Percentiles rank a stretch among this genome's conserved stretches.
phyloP scores from a whole-genome alignment of 2,113 vertebrate genomes.

The Cinclus cinclus region DNA sequence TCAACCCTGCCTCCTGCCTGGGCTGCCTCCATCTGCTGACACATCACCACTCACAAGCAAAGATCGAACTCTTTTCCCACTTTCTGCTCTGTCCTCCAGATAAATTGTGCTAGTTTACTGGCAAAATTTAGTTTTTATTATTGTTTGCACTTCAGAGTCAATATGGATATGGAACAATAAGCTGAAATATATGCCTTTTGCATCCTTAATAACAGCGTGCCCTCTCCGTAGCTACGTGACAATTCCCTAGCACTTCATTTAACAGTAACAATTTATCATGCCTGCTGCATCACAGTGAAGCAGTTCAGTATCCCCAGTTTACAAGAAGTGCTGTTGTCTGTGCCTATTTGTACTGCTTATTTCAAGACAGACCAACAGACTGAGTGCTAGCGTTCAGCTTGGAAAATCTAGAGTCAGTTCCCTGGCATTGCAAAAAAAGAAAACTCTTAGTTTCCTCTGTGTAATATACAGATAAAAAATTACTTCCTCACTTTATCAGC shows the following conservation, averaged over 20 bases:
- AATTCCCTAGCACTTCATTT: conserved; percentile 46
- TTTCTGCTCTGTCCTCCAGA: conserved; percentile 21
- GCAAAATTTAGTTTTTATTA: conserved; percentile 37
- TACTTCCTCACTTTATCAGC: conserved; percentile 34
- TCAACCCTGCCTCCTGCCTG: neutral
- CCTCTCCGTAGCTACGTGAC: neutral
- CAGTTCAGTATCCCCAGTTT: neutral
- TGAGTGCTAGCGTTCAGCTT: neutral
- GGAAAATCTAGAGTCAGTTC: neutral
- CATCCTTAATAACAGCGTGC: conserved; percentile 30
- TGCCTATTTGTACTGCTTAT: conserved; percentile 5
- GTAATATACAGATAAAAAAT: neutral
- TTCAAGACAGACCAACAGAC: neutral
- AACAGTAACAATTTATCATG: conserved; percentile 52
- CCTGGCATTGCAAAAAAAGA: neutral
- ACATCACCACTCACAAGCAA: rapidly evolving
- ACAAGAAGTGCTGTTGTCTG: neutral
- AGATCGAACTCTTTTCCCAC: neutral
- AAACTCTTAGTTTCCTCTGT: neutral
- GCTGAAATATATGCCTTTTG: conserved; percentile 22
- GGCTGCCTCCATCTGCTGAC: neutral
- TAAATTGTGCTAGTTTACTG: conserved; percentile 52
- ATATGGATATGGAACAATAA: conserved; percentile 54
- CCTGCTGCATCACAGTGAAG: neutral
- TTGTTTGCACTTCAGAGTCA: conserved; percentile 52